These are phyloP conservation scores for Rotaria macrura DNA, from an alignment of 2,888 invertebrate genomes.

Conservation along the genomic window DNA sequence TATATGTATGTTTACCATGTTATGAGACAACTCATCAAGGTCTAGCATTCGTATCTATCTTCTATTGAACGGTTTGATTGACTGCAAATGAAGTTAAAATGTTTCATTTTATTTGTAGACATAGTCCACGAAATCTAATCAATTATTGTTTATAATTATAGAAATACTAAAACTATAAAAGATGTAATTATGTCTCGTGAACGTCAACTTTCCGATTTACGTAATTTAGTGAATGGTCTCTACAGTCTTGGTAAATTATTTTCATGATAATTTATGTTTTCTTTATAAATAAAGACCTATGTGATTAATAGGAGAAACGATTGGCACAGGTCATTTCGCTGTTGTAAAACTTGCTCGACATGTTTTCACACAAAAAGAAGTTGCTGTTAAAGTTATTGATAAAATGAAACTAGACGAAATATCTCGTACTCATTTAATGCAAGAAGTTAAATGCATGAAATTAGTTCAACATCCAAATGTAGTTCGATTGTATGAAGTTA, in stretches of 20 bases:
- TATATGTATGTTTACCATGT: too few species aligned
- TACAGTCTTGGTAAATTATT: not conserved
- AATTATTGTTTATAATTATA: not conserved
- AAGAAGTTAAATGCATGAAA: constrained; percentile 85
- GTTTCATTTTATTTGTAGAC: not conserved
- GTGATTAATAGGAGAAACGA: constrained; percentile 57
- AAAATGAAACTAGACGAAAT: constrained; percentile 92
- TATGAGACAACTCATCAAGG: not conserved
- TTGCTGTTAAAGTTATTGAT: constrained; percentile 91
- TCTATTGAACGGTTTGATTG: not conserved
- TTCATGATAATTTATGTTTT: not conserved
- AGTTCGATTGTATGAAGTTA: constrained; percentile 92
- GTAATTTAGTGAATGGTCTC: not conserved
- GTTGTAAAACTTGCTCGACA: constrained; percentile 92
- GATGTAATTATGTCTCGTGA: not conserved
- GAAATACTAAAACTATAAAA: not conserved
- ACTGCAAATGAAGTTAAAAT: not conserved
- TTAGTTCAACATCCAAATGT: constrained; percentile 97
- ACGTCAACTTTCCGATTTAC: not conserved
- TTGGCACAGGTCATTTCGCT: constrained; percentile 95
- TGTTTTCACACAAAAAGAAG: constrained; percentile 96
- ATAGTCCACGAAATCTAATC: not conserved
- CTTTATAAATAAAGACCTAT: not conserved
- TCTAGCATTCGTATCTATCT: not conserved
- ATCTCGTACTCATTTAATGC: constrained; percentile 74